Evolutionary conservation across 2,888 invertebrate species (phyloP), one percentile per base, ranked within the genome.

Genomic region (Erebia epiphron): DNA sequence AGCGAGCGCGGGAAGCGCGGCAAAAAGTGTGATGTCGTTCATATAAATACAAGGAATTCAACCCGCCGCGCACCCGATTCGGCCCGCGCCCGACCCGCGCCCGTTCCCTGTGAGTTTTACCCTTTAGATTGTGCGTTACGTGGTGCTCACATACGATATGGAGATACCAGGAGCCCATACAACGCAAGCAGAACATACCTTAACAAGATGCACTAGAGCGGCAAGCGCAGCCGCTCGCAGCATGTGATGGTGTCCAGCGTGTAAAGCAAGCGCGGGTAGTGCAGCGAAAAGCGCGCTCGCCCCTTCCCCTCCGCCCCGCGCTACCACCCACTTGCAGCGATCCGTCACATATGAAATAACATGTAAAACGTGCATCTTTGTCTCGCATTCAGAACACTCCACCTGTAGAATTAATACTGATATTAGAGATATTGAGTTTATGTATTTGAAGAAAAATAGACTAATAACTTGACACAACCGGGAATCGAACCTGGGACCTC

Each of bases 281-380:
- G 98, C 98, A 71, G 95, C 95, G 78, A 97, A 95, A 68, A 99
- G 94, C 16, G 96, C 70, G 95, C 94, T 86, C 67, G 80, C 79
- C 95, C 95, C 75, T 96, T 96, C 79, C 95, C 95, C 75, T 96
- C 97, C 97, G 75, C 97, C 94, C 81, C 98, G 98, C 74, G 98
- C 96, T 63, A 97, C 96, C 67, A 95, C 95, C 64, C 95, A 94
- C 21, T 97, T 97, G 86, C 97, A 96, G 69, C 98, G 95, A 89
- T 98, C 98, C 80, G 98, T 96, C 83, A 98, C 96, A 84, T 97
- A 96, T 60, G 98, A 98, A 87, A 98, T 95, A 71, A 98, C 98
- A 88, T 97, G 97, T 52, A 99, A 94, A 26, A 98, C 97, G 86
- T 97, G 97, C 97, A 98, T 98, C 96, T 98, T 99, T 1, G 98